Evolutionary conservation across 1,140 invertebrate species (phyloP).

Genomic region (Saxidomus purpurata): DNA sequence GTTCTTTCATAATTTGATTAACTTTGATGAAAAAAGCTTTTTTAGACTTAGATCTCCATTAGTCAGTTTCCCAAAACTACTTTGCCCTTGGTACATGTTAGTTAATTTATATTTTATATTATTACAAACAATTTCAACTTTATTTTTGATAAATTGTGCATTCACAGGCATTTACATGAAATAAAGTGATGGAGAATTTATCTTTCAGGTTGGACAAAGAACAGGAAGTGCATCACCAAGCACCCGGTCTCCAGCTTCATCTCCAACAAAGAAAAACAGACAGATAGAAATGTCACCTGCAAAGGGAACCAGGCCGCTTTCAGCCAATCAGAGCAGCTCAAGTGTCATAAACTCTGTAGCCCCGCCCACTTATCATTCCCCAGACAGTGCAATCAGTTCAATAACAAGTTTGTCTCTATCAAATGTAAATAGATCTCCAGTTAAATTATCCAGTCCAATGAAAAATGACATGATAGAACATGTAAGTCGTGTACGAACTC

Average conservation of each 20-base stretch:
- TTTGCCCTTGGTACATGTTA: no score
- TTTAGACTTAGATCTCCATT: no score
- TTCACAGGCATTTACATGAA: no score
- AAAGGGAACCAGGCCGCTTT: background rate
- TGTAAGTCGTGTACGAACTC: constrained; percentile 31
- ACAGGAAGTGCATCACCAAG: background rate
- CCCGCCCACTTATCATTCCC: constrained; percentile 19
- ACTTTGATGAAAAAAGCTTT: no score
- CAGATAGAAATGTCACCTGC: constrained; percentile 44
- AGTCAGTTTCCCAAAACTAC: no score
- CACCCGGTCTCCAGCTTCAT: constrained; percentile 26
- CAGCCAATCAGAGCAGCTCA: constrained; percentile 9
- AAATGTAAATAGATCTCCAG: constrained; percentile 44
- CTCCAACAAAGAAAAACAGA: constrained; percentile 30
- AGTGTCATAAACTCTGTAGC: background rate
- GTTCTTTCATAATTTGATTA: no score
- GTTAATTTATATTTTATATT: no score
- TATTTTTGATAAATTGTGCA: no score
- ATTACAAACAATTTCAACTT: no score
- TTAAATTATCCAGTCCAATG: background rate
- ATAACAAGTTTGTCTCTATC: constrained; percentile 27
- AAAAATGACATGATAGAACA: background rate
- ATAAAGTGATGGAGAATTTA: no score
- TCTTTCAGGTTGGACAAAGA: background rate
- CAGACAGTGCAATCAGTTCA: constrained; percentile 60